Evolutionary conservation across 2,888 invertebrate species (phyloP).

Genomic region (Rhimphoctona megacephalus): DNA sequence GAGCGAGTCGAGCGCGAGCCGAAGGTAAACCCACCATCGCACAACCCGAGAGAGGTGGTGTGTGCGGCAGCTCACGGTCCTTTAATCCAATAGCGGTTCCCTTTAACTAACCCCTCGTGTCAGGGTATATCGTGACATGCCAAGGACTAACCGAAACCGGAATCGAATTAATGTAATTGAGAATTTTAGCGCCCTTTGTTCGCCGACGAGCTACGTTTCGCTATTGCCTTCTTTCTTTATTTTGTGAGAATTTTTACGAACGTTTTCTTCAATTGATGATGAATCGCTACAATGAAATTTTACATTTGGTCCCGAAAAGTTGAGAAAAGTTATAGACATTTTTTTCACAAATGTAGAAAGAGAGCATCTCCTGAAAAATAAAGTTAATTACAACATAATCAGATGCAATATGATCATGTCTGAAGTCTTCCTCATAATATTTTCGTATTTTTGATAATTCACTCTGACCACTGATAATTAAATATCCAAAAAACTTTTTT

Average conservation of each 20-base stretch:
- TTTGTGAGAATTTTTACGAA: neutral
- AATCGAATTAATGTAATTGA: conserved; percentile 82
- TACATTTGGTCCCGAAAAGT: neutral
- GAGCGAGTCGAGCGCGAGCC: conserved; percentile 54
- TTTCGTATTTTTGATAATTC: neutral
- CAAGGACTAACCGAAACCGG: conserved; percentile 73
- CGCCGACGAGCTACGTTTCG: conserved; percentile 60
- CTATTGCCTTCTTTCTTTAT: conserved; percentile 47
- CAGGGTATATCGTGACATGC: conserved; percentile 75
- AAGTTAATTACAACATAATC: neutral
- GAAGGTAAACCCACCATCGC: conserved; percentile 56
- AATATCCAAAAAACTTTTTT: neutral
- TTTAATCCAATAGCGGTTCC: conserved; percentile 76
- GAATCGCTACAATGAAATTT: conserved; percentile 19
- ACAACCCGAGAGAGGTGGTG: conserved; percentile 58
- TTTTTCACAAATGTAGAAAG: neutral
- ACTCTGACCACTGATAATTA: neutral
- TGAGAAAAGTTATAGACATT: neutral
- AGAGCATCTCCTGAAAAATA: neutral
- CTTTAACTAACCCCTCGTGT: conserved; percentile 81
- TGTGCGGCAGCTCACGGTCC: conserved; percentile 66
- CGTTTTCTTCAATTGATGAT: conserved; percentile 18
- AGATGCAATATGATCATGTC: neutral
- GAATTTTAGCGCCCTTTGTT: conserved; percentile 80
- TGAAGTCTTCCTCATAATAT: neutral